Evolutionary conservation across 1,140 invertebrate genomes (phyloP).

Genomic region (Drosophila arawakana): DNA sequence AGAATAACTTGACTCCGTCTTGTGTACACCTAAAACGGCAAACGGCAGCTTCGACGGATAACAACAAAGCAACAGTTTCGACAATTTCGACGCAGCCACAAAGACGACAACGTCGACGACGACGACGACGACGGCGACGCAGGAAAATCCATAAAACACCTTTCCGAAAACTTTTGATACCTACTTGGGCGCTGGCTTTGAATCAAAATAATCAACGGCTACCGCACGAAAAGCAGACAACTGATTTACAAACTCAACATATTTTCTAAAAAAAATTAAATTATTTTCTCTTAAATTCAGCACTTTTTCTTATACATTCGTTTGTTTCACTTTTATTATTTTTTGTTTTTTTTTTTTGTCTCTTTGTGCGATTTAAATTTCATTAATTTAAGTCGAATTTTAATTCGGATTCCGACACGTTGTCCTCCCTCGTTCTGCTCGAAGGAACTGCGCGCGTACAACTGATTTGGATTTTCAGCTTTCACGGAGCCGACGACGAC

Average conservation of each 20-base stretch:
- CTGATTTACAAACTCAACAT: not conserved
- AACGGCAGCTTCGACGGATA: slow-evolving; percentile 17
- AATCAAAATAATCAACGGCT: slow-evolving; percentile 24
- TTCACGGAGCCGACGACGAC: slow-evolving; percentile 26
- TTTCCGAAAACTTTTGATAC: slow-evolving; percentile 39
- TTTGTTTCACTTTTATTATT: slow-evolving; percentile 20
- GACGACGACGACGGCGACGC: slow-evolving; percentile 32
- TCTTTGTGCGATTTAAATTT: slow-evolving; percentile 36
- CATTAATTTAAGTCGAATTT: slow-evolving; percentile 31
- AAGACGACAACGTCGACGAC: slow-evolving; percentile 20
- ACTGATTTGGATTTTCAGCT: slow-evolving; percentile 70
- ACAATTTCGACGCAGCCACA: slow-evolving; percentile 31
- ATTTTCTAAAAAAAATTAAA: not conserved
- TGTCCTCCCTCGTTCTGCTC: slow-evolving; percentile 46
- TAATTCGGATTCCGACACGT: slow-evolving; percentile 24
- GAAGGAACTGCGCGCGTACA: slow-evolving; percentile 67
- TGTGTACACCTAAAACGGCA: slow-evolving; percentile 45
- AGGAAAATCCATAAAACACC: slow-evolving; percentile 56
- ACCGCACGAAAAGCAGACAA: not conserved
- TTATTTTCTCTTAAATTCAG: not conserved
- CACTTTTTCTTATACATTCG: slow-evolving; percentile 3
- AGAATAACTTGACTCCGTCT: slow-evolving; percentile 11
- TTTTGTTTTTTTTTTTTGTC: slow-evolving; percentile 36
- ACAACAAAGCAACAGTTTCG: slow-evolving; percentile 55
- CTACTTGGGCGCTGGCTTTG: slow-evolving; percentile 42